Conservation (phyloP, 2,888 invertebrate genomes). For the Latheticus oryzae region DNA sequence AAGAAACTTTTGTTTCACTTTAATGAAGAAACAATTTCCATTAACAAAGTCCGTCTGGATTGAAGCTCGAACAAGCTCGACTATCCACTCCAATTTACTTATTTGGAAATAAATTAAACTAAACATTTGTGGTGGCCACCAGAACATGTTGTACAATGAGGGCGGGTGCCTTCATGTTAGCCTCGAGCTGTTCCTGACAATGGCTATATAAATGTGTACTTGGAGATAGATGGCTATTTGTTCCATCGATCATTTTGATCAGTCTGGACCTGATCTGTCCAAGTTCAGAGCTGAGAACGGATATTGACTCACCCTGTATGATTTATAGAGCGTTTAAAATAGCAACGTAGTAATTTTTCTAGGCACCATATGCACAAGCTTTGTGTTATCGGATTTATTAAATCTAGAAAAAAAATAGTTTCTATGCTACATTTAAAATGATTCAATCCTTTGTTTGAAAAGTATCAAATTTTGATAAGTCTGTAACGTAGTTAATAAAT, state of each 20-base stretch:
- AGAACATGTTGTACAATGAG: constrained; percentile 47
- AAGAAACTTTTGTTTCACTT: too few species aligned
- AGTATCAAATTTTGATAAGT: too few species aligned
- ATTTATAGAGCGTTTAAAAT: constrained; percentile 35
- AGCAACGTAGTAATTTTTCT: constrained; percentile 23
- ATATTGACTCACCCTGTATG: constrained; percentile 45
- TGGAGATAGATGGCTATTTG: constrained; percentile 61
- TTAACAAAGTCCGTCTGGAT: too few species aligned
- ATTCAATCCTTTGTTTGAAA: too few species aligned
- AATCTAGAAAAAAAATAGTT: too few species aligned
- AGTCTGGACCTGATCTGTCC: constrained; percentile 61
- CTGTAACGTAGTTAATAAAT: too few species aligned
- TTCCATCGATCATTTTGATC: constrained; percentile 62
- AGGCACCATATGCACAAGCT: too few species aligned
- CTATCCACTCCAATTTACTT: constrained; percentile 38
- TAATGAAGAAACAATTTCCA: too few species aligned
- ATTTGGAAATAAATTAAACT: constrained; percentile 50
- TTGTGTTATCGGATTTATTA: too few species aligned
- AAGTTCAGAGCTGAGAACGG: constrained; percentile 47
- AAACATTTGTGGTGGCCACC: constrained; percentile 49
- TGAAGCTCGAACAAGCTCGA: too few species aligned
- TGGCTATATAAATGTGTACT: constrained; percentile 56
- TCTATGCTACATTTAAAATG: too few species aligned
- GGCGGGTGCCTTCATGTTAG: constrained; percentile 47
- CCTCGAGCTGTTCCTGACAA: constrained; percentile 57